Percentiles rank a stretch among this genome's conserved stretches.
Conservation (phyloP, 2,113 vertebrate genomes). For the Dendrocopos noguchii region DNA sequence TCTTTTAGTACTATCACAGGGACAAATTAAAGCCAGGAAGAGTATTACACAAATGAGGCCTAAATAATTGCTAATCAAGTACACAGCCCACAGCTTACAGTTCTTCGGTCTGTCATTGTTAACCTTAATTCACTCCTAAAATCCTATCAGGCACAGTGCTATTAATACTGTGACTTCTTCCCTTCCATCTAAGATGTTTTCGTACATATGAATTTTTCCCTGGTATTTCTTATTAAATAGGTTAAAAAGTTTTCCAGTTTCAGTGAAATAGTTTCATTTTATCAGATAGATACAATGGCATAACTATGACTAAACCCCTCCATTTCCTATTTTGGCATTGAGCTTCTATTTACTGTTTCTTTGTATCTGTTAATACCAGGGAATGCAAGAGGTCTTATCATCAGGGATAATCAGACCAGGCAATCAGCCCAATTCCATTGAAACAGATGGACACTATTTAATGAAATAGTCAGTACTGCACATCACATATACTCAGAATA, state of each 20-base stretch:
- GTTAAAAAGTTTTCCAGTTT: neutral
- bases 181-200: neutral
- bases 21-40: neutral
- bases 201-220: neutral
- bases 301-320: neutral
- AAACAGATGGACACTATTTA: neutral
- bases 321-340: neutral
- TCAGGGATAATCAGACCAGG: neutral
- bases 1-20: neutral
- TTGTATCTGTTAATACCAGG: neutral
- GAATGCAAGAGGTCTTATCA: neutral
- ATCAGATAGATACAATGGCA: neutral
- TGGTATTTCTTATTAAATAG: neutral
- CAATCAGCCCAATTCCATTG: neutral
- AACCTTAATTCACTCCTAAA: constrained; percentile 56
- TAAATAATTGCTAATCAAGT: constrained; percentile 40
- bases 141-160: neutral
- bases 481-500: neutral
- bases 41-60: constrained; percentile 1
- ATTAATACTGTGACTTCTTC: constrained; percentile 18
- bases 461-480: neutral
- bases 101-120: constrained; percentile 17
- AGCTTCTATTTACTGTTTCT: neutral
- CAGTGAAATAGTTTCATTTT: neutral
- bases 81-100: neutral